Evolutionary conservation across 1,140 invertebrate species (phyloP), one percentile per base, ranked within the genome.

Genomic region (Eumaeus atala): DNA sequence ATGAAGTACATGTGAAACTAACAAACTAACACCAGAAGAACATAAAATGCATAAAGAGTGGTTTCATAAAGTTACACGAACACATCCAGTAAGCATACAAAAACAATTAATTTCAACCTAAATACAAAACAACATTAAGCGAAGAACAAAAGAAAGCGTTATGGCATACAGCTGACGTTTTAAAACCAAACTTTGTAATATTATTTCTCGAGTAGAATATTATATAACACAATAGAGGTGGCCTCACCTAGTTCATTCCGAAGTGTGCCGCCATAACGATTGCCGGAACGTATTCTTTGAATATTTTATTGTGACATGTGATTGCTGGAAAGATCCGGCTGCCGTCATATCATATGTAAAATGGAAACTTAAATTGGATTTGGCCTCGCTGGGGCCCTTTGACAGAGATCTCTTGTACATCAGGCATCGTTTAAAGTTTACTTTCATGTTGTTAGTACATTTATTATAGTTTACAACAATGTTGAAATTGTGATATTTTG

Each of bases 301-400:
- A 44, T 44, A 44, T 44, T 44, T 44, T 44, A 44, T 44, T 44
- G 40, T 44, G 40, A 44, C 40, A 16, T 44, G 40, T 44, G 40
- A 44, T 40, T 44, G 40, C 16, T 16, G 40, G 40, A 17, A 17
- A 44, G 40, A 44, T 44, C 16, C 16, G 12, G 40, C 40, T 44
- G 40, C 12, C 40, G 17, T 16, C 40, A 44, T 16, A 44, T 44
- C 40, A 44, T 12, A 44, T 9, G 17, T 16, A 44, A 44, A 44
- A 44, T 44, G 14, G 40, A 16, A 44, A 44, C 40, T 16, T 44
- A 44, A 44, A 44, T 44, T 44, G 40, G 40, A 16, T 44, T 44
- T 16, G 1, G 9, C 9, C 40, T 16, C 40, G 40, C 9, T 40
- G 38, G 6, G 38, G 16, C 16, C 40, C 9, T 44, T 44, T 44